These are phyloP conservation scores for Cyclophora punctaria DNA, from an alignment of 2,888 invertebrate species.

Conservation along the genomic window DNA sequence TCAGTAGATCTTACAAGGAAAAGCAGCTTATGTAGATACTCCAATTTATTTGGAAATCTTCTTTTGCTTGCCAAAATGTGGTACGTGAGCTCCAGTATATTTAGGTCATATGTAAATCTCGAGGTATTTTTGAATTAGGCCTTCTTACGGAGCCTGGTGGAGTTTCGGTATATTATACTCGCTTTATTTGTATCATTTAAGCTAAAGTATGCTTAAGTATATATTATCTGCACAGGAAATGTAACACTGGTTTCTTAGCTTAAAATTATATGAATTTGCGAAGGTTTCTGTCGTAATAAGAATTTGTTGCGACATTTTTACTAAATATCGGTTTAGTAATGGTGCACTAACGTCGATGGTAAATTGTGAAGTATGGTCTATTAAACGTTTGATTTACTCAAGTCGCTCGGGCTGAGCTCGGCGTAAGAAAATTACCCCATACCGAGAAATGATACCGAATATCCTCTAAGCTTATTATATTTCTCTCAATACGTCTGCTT, in stretches of 20 bases:
- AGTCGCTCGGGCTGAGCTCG: conserved; percentile 22
- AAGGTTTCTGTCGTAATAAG: conserved; percentile 36
- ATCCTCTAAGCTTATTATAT: conserved; percentile 48
- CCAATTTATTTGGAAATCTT: conserved; percentile 19
- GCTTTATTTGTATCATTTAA: too few relatives aligned
- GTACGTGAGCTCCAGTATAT: too few relatives aligned
- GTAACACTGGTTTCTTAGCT: too few relatives aligned
- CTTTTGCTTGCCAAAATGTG: conserved; percentile 12
- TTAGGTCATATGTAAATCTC: too few relatives aligned
- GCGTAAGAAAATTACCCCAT: conserved; percentile 41
- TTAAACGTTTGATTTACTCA: conserved; percentile 51
- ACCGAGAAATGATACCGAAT: conserved; percentile 46
- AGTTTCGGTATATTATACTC: too few relatives aligned
- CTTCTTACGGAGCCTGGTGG: too few relatives aligned
- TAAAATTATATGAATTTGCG: conserved; percentile 13
- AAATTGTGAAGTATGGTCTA: conserved; percentile 60
- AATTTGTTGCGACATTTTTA: conserved; percentile 29
- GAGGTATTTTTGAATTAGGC: too few relatives aligned
- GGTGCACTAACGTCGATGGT: conserved; percentile 31
- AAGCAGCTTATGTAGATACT: conserved; percentile 21
- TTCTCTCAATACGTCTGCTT: conserved; percentile 41
- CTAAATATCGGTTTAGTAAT: conserved; percentile 33
- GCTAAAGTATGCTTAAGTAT: conserved; percentile 27
- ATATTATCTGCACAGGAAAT: conserved; percentile 30
- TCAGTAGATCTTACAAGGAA: conserved; percentile 17